Conservation (phyloP, 2,888 invertebrate genomes). For the Ramazzottius varieornatus region DNA sequence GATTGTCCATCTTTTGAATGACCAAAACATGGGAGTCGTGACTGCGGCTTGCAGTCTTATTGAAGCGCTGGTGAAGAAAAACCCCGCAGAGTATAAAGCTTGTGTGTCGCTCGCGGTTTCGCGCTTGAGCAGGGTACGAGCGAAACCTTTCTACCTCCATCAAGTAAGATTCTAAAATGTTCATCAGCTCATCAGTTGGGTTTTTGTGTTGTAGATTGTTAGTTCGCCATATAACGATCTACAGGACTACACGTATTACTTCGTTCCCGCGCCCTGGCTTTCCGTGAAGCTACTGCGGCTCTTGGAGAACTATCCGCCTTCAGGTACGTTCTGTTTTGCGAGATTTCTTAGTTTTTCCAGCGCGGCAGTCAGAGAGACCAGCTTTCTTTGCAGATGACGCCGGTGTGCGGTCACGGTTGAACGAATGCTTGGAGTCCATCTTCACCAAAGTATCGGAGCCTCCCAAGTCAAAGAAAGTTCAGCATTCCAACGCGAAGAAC, state of each 20-base stretch:
- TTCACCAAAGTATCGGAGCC: conserved; percentile 96
- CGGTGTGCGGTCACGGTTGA: conserved; percentile 72
- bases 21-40: conserved; percentile 97
- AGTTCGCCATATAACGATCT: conserved; percentile 95
- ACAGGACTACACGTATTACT: conserved; percentile 99
- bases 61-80: conserved; percentile 89
- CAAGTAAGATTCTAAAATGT: background rate
- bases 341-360: no score
- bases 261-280: conserved; percentile 99
- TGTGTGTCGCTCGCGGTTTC: conserved; percentile 94
- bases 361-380: no score
- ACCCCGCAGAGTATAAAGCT: conserved; percentile 96
- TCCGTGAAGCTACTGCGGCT: conserved; percentile 84
- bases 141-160: background rate
- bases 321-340: no score
- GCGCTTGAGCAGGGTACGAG: conserved; percentile 52
- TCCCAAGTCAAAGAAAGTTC: conserved; percentile 97
- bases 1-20: conserved; percentile 89
- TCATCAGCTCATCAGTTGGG: background rate
- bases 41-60: conserved; percentile 93
- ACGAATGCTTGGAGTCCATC: conserved; percentile 92
- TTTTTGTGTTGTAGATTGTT: conserved; percentile 43
- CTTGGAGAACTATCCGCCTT: conserved; percentile 91
- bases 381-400: conserved; percentile 48
- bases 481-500: conserved; percentile 99